These are phyloP conservation scores for Neomorphus geoffroyi DNA, from an alignment of 2,797 vertebrate species.

Conservation along the genomic window DNA sequence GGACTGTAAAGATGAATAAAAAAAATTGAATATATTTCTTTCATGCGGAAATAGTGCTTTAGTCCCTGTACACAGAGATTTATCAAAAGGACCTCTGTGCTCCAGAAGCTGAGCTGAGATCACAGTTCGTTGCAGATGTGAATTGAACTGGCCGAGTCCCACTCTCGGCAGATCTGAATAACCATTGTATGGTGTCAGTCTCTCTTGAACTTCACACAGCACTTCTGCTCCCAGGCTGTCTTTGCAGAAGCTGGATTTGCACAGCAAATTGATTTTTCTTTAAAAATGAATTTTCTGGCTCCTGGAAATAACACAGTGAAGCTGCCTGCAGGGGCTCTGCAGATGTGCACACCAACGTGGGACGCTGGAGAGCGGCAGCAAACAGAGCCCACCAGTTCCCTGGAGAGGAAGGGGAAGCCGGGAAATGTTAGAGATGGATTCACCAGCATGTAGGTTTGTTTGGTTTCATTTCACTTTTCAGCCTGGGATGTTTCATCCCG, in stretches of 20 bases:
- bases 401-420: not conserved
- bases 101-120: slow-evolving; percentile 25
- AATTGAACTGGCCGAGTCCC: not conserved
- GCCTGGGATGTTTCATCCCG: not conserved
- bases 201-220: not conserved
- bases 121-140: slow-evolving; percentile 33
- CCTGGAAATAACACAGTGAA: accelerated
- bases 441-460: not conserved
- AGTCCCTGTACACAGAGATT: not conserved
- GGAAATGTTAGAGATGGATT: not conserved
- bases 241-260: not conserved
- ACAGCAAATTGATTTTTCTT: not conserved
- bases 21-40: not conserved
- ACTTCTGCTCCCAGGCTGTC: not conserved
- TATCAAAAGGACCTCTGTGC: slow-evolving; percentile 61
- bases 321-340: not conserved
- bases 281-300: not conserved
- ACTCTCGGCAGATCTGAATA: not conserved
- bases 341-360: accelerated
- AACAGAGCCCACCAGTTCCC: not conserved
- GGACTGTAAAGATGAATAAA: not conserved
- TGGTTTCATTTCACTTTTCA: not conserved
- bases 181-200: not conserved
- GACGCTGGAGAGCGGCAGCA: not conserved
- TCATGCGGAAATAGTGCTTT: slow-evolving; percentile 14